phyloP scores from a whole-genome alignment of 2,888 invertebrate genomes.

The Drosophila melanocephala region DNA sequence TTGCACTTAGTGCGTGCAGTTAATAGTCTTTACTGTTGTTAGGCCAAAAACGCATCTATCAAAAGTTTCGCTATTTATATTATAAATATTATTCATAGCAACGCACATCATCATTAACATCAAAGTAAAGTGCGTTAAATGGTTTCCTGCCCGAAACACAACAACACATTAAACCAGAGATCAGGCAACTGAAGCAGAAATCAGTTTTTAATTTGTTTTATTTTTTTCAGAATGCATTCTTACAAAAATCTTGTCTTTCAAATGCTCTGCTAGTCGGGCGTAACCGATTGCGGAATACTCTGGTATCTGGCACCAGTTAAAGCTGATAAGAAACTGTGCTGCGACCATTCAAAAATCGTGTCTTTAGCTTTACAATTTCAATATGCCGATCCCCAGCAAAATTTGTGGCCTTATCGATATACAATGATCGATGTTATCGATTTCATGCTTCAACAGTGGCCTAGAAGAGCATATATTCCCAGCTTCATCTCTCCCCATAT shows the following conservation, averaged over 20 bases:
- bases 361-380: neutral
- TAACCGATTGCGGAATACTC: neutral
- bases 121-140: neutral
- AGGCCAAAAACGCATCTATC: neutral
- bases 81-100: neutral
- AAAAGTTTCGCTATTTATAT: neutral
- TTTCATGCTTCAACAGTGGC: neutral
- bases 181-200: neutral
- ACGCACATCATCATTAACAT: neutral
- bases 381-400: too few species aligned
- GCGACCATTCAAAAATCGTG: neutral
- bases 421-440: neutral
- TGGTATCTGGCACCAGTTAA: neutral
- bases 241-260: neutral
- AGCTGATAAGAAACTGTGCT: neutral
- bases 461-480: neutral
- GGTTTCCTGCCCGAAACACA: neutral
- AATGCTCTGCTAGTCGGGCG: neutral
- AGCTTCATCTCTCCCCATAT: neutral
- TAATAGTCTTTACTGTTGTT: constrained; percentile 9
- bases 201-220: neutral
- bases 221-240: neutral
- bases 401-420: neutral
- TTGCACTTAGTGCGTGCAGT: constrained; percentile 21
- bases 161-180: neutral